Evolutionary conservation across 1,140 invertebrate species (phyloP), one percentile per base, ranked within the genome.

Genomic region (Sarcophaga peregrina): DNA sequence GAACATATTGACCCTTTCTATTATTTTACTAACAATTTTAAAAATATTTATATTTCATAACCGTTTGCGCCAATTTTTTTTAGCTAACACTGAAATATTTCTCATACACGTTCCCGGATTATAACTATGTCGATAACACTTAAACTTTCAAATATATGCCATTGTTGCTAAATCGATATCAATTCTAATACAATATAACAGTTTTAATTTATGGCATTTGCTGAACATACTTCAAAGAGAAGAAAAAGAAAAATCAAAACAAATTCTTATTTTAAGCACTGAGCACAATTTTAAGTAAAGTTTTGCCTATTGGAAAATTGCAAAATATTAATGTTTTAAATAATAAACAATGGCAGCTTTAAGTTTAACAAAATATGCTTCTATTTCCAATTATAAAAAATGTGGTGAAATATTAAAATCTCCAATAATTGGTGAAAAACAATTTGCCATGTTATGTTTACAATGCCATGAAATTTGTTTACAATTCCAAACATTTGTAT

Each of bases 371-470:
- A 48, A 76, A 11, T 76, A 76, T 48, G 48, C n/a, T 17, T 6
- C 47, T 9, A 50, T 52, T 50, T 78, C 75, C 17, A 78, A 50
- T 50, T 78, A 78, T 50, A 78, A 78, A 9, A 78, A 78, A 25
- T 78, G 75, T 50, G 75, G 75, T 20, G 75, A 78, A 78, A 78
- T 78, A n/a, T 78, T 78, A 37, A 48, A 78, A 78, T 78, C 75
- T 17, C 75, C 75, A 0, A 50, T n/a, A 10, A 78, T 50, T 10
- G 75, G 47, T 10, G 75, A 78, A 52, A 78, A 78, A 78, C 75
- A 78, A 78, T 78, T 52, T 25, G 47, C 47, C 46, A 11, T 78
- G 5, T 25, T 78, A 47, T 78, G 75, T 78, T 78, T 78, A 45
- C 48, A 50, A 17, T 78, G 75, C 25, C 75, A 78, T 50, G 75